Evolutionary conservation across 2,888 invertebrate genomes (phyloP), one percentile per base, ranked within the genome.

Genomic region (Campopleginae sp.): DNA sequence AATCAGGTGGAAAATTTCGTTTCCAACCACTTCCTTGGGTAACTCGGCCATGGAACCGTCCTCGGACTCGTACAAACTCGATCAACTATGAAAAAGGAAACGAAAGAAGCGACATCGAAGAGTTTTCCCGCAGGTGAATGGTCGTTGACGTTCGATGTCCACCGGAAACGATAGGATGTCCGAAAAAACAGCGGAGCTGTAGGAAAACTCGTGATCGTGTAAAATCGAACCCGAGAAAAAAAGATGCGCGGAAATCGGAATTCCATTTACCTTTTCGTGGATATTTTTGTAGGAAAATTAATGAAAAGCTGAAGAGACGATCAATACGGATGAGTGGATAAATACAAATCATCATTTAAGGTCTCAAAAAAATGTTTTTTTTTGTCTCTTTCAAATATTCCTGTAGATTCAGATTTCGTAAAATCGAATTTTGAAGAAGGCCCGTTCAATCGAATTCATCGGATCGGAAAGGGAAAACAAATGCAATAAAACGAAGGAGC

Each of bases 1-100:
- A 89, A 90, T 89, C 89, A 87, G 78, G 80, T 85, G 84, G 84
- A 87, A 90, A 89, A 89, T 89, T 89, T 85, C 88, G 84, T 86
- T 83, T 84, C 85, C 86, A 72, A 68, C 75, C 74, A 74, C 76
- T 76, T 82, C 44, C 77, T 54, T 44, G 54, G 17, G 33, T 44
- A 65, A 63, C 70, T 71, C 68, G 46, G 42, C 66, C 33, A 27
- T 74, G 66, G 58, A 68, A 46, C 61, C 76, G 66, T 42, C 42
- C 42, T 31, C 54, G 42, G 31, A 54, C 42, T 68, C 68, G 78
- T 68, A 27, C 27, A 70, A 81, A 63, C 72, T 54, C 71, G 65
- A 74, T 33, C 48, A 58, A 31, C 63, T 38, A 54, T 46, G 63
- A 61, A 72, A 38, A 61, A 66, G 27, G 38, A 61, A 33, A 38